These are phyloP conservation scores for Elmis aenea DNA, from an alignment of 2,888 invertebrate species.

Conservation along the genomic window DNA sequence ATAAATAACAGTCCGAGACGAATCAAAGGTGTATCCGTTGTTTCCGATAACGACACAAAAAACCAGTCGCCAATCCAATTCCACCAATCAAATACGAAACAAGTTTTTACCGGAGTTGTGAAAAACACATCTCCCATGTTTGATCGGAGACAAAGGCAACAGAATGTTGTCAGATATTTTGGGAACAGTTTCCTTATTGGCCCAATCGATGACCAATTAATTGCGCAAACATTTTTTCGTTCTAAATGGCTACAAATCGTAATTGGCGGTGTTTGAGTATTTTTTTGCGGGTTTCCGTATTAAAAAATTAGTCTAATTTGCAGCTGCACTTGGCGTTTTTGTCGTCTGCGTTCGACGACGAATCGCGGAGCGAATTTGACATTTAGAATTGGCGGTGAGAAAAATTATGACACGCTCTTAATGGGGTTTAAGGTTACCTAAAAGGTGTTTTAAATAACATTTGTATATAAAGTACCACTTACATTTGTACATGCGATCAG, in stretches of 20 bases:
- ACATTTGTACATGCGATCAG: constrained; percentile 9
- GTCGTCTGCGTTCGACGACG: no score
- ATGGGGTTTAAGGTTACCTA: no score
- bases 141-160: constrained; percentile 24
- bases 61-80: constrained; percentile 43
- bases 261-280: constrained; percentile 26
- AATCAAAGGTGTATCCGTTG: constrained; percentile 17
- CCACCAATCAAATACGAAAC: constrained; percentile 41
- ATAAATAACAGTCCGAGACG: constrained; percentile 23
- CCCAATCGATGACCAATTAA: constrained; percentile 30
- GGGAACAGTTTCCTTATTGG: constrained; percentile 31
- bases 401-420: no score
- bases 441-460: constrained; percentile 7
- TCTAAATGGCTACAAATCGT: constrained; percentile 28
- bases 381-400: no score
- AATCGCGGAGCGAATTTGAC: no score
- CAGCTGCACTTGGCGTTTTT: no score
- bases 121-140: constrained; percentile 33
- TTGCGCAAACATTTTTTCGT: constrained; percentile 21
- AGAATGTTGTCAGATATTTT: constrained; percentile 20
- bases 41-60: constrained; percentile 29
- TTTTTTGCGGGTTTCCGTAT: no score
- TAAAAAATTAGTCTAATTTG: no score
- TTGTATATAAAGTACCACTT: constrained; percentile 9
- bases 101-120: constrained; percentile 30